These are phyloP conservation scores for Drosophila biarmipes DNA, from an alignment of 1,140 invertebrate species.

Conservation along the genomic window DNA sequence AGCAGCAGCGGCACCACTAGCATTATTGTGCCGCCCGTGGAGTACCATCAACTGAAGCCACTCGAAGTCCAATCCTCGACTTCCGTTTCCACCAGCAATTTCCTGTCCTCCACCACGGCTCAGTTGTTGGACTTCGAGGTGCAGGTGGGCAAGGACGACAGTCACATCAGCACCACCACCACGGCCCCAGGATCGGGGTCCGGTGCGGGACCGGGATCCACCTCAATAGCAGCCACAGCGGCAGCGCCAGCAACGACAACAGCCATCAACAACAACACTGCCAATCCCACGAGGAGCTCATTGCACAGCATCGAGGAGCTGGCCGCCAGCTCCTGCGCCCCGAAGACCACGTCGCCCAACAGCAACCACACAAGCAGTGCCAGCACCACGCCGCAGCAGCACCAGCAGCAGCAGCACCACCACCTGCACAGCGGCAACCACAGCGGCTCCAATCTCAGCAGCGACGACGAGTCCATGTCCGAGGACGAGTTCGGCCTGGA, in stretches of 20 bases:
- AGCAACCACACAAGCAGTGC: slow-evolving; percentile 20
- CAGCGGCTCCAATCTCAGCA: slow-evolving; percentile 66
- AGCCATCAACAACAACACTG: slow-evolving; percentile 36
- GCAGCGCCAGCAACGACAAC: slow-evolving; percentile 23
- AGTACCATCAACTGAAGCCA: slow-evolving; percentile 73
- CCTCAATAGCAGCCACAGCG: slow-evolving; percentile 14
- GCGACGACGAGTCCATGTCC: slow-evolving; percentile 73
- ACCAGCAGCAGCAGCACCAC: slow-evolving; percentile 46
- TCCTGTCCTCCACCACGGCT: slow-evolving; percentile 55
- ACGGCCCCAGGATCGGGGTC: neutral
- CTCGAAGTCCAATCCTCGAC: slow-evolving; percentile 28
- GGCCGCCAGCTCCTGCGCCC: slow-evolving; percentile 68
- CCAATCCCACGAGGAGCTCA: slow-evolving; percentile 53
- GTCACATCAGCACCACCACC: slow-evolving; percentile 45
- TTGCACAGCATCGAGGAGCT: slow-evolving; percentile 76
- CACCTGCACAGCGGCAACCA: slow-evolving; percentile 54
- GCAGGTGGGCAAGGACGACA: slow-evolving; percentile 44
- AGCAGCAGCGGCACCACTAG: slow-evolving; percentile 10
- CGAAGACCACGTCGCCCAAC: slow-evolving; percentile 39
- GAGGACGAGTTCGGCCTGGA: slow-evolving; percentile 74
- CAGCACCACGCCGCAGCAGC: slow-evolving; percentile 24
- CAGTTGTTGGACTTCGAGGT: slow-evolving; percentile 67
- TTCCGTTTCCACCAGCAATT: slow-evolving; percentile 51
- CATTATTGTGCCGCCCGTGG: slow-evolving; percentile 34
- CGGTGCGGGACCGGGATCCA: slow-evolving; percentile 35